Evolutionary conservation across 2,888 invertebrate species (phyloP), one percentile per base, ranked within the genome.

Genomic region (Geotrupes spiniger): DNA sequence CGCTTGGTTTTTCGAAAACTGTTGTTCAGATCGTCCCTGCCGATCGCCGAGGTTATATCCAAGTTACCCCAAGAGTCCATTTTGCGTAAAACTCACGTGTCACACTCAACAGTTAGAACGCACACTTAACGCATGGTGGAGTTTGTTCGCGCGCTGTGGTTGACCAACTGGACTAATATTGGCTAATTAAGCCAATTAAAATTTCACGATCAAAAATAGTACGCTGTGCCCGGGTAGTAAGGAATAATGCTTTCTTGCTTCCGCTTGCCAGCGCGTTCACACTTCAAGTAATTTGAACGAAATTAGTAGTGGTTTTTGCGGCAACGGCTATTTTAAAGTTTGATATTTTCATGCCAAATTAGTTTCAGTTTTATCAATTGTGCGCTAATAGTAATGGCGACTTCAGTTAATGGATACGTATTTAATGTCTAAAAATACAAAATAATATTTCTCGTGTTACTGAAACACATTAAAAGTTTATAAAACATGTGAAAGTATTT

Each of bases 51-150:
- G 38, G 82, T 65, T 21, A 71, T 62, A 46, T 70, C 69, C 43
- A 87, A 72, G 60, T 81, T 82, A 52, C 83, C 85, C 86, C 86
- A 86, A 60, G 81, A 82, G 77, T 85, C 85, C 86, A 87, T 86
- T 49, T 46, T 59, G 6, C 11, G 5, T 8, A n/a, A n/a, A n/a
- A n/a, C n/a, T n/a, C n/a, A n/a, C n/a, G n/a, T n/a, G n/a, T n/a
- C n/a, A n/a, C n/a, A n/a, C n/a, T n/a, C n/a, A 8, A 33, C 14
- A 15, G 12, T 11, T 14, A 33, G 10, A 14, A 14, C 33, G 33
- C 12, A 14, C 9, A 33, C 10, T 10, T 1, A 8, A 5, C 12
- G 33, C 15, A 33, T 5, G 8, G 14, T 14, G 29, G 12, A 5
- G 8, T 9, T 10, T 33, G 15, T 14, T 33, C 14, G 33, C 12